A percentile compares a stretch with the other conserved stretches of the same genome.
These are phyloP conservation scores for Poeciliopsis paucimaculata DNA, from an alignment of 2,797 vertebrate genomes.

Conservation along the genomic window DNA sequence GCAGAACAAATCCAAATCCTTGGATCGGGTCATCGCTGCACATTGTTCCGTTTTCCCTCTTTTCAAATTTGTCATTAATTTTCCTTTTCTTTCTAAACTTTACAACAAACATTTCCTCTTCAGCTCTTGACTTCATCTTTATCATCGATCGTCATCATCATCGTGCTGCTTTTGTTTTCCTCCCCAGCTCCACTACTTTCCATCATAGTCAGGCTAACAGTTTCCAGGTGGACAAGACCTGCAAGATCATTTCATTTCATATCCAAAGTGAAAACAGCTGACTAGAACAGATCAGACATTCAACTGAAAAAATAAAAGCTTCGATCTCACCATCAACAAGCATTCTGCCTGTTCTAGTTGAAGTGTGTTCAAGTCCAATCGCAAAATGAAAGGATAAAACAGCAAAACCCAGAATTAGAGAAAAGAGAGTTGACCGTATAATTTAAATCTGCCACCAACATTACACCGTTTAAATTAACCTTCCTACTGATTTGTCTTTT, in stretches of 20 bases:
- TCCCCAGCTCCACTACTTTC: conserved; percentile 35
- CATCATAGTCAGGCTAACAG: conserved; percentile 38
- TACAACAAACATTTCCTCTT: conserved; percentile 39
- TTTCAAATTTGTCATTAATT: conserved; percentile 26
- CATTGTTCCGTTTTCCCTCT: conserved; percentile 22
- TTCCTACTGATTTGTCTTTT: neutral
- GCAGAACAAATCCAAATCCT: conserved; percentile 60
- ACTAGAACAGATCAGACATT: neutral
- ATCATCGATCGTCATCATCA: conserved; percentile 2
- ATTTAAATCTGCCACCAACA: neutral
- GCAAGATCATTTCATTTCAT: conserved; percentile 1
- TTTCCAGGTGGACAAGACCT: conserved; percentile 58
- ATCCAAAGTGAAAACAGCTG: conserved; percentile 6
- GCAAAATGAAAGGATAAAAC: neutral
- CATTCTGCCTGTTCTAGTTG: neutral
- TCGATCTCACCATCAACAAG: neutral
- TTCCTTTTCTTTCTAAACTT: conserved; percentile 15
- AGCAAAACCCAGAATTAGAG: neutral
- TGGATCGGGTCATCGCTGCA: conserved; percentile 38
- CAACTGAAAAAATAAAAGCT: conserved; percentile 6
- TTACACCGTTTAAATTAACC: neutral
- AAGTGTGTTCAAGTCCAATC: neutral
- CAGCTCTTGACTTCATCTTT: conserved; percentile 18
- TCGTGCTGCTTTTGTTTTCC: neutral
- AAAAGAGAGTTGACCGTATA: neutral